Base-by-base conservation (phyloP, 2,888 invertebrate species). In the Andrena fulva region DNA sequence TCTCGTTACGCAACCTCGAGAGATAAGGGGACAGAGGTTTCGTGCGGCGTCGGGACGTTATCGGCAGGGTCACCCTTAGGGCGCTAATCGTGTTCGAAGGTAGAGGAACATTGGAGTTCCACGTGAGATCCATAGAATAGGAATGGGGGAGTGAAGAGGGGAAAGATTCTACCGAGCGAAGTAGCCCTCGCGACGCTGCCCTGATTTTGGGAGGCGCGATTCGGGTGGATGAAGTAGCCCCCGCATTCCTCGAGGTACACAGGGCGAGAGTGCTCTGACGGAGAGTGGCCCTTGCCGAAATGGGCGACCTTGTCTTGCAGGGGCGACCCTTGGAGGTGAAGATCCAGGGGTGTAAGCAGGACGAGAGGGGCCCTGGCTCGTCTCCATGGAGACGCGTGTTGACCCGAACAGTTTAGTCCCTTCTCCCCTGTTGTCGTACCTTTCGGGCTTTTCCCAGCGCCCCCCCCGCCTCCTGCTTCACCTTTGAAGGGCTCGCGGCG, bases 341-440 rank as follows among this genome's bases (percentile, higher is more conserved):
- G 62, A 72, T 74, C 27, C 86, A 88, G 82, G 82, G 67, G 54
- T 73, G 84, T 85, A 88, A 68, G 85, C 86, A 81, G 85, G 83
- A 86, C 77, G 85, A 86, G 87, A 87, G 83, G 89, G 71, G 90
- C 71, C 77, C 80, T 20, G 35, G 31, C 60, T 27, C 48, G 87
- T 91, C 82, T 86, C 90, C 92, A 92, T 93, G 92, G 87, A 86
- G 90, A 93, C 93, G 92, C 90, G 88, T 93, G 92, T 93, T 93
- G 92, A 93, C 93, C 93, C 92, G 85, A 85, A 74, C 73, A 68
- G 71, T 87, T 42, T 86, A 69, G 35, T n/a, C 56, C 87, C 31
- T 54, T 56, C 76, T 77, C 67, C 74, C 70, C 60, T 50, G 35
- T 48, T 24, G 27, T 16, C 6, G 27, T 63, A 72, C 71, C 71